Conservation (phyloP, 2,888 invertebrate species). For the Pecten maximus region DNA sequence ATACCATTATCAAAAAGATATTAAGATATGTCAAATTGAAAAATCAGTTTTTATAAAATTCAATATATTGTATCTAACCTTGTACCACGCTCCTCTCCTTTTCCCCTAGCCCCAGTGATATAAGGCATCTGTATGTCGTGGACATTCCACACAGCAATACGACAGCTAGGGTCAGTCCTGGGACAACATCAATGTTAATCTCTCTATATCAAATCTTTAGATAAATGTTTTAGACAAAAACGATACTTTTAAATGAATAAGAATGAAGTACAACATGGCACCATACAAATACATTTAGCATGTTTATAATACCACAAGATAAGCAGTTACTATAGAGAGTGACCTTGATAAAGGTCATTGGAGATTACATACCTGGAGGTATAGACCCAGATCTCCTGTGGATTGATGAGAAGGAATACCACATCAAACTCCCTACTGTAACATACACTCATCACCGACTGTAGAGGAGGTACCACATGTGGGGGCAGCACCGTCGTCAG, state of each 20-base stretch:
- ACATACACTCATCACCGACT: conserved; percentile 74
- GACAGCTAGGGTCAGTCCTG: conserved; percentile 81
- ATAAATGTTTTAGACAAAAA: neutral
- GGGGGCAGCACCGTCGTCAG: conserved; percentile 81
- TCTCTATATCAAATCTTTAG: neutral
- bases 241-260: neutral
- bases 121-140: conserved; percentile 75
- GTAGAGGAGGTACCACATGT: conserved; percentile 78
- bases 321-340: neutral
- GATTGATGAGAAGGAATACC: conserved; percentile 78
- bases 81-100: neutral
- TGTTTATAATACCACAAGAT: too few species aligned
- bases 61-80: neutral
- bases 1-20: too few species aligned
- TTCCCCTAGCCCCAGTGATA: conserved; percentile 49
- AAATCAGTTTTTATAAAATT: too few species aligned
- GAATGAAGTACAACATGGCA: neutral
- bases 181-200: neutral
- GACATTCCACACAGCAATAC: conserved; percentile 79
- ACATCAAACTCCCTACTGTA: conserved; percentile 79
- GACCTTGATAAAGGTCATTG: neutral
- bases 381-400: conserved; percentile 80
- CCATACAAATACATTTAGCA: neutral
- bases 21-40: too few species aligned
- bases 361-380: conserved; percentile 74